These are phyloP conservation scores for Brachionus rotundiformis DNA, from an alignment of 1,140 invertebrate species.

Conservation along the genomic window DNA sequence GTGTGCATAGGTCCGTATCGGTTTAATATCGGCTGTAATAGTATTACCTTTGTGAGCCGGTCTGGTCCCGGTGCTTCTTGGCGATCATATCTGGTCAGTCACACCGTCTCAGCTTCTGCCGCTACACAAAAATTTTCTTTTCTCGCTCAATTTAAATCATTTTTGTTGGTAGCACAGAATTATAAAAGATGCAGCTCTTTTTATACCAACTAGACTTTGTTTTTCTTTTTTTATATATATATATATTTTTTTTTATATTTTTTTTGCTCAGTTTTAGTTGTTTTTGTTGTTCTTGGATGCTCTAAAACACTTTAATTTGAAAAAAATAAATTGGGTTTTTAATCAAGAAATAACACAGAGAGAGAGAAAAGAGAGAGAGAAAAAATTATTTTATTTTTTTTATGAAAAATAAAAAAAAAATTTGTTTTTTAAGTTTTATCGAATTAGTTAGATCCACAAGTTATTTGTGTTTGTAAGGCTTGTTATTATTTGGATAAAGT, in stretches of 20 bases:
- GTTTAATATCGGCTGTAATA: not conserved
- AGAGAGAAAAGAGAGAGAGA: too few species aligned
- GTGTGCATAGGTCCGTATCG: not conserved
- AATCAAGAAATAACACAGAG: conserved; percentile 40
- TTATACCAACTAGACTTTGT: conserved; percentile 31
- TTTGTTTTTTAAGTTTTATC: conserved; percentile 42
- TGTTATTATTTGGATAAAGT: not conserved
- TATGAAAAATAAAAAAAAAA: too few species aligned
- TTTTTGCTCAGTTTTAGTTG: too few species aligned
- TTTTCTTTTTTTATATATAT: conserved; percentile 15
- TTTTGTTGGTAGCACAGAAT: too few species aligned
- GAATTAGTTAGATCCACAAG: conserved; percentile 48
- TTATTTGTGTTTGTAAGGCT: not conserved
- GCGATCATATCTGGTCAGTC: too few species aligned
- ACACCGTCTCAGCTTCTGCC: too few species aligned
- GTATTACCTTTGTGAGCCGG: not conserved
- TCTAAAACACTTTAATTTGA: conserved; percentile 46
- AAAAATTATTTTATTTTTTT: conserved; percentile 14
- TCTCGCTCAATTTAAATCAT: too few species aligned
- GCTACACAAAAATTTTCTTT: too few species aligned
- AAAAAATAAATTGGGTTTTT: conserved; percentile 48
- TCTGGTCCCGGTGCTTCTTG: not conserved
- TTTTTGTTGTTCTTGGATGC: conserved; percentile 39
- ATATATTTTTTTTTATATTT: too few species aligned
- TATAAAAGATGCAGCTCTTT: conserved; percentile 15